Percentiles rank a stretch among this genome's conserved stretches.
Evolutionary conservation across 2,113 vertebrate genomes (phyloP).

Genomic region (Proteles cristata): DNA sequence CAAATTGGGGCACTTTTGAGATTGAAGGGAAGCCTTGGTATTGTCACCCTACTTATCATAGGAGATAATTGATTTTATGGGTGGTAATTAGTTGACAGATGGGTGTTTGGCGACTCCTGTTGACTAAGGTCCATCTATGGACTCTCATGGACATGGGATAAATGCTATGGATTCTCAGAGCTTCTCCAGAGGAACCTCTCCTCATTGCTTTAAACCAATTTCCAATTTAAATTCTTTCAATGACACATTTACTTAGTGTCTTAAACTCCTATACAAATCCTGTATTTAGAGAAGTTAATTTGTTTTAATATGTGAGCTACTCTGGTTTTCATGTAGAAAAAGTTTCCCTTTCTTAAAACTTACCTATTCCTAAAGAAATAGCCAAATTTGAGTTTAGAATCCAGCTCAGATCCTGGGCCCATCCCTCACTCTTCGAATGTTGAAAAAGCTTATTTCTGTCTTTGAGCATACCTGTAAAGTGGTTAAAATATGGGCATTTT

Average conservation of each 20-base stretch:
- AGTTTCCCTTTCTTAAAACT: background rate
- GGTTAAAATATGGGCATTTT: background rate
- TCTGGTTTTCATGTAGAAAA: background rate
- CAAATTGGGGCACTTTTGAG: background rate
- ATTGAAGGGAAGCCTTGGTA: background rate
- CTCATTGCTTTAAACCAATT: background rate
- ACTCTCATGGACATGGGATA: background rate
- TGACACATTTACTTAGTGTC: background rate
- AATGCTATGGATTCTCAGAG: background rate
- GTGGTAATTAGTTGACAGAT: background rate
- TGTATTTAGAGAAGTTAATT: background rate
- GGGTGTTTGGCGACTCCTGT: background rate
- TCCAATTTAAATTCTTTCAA: conserved; percentile 8
- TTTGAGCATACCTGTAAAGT: background rate
- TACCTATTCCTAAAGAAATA: background rate
- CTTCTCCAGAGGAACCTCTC: background rate
- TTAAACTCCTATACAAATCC: background rate
- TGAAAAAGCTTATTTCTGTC: background rate
- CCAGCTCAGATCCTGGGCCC: background rate
- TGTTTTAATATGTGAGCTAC: background rate
- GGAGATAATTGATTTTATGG: background rate
- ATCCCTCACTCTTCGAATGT: background rate
- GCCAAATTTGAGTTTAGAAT: background rate
- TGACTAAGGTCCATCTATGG: background rate
- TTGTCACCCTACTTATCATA: background rate